A percentile compares a stretch with the other conserved stretches of the same genome.
These are phyloP conservation scores for Myrmecobius fasciatus DNA, from an alignment of 2,113 vertebrate species.

Conservation along the genomic window DNA sequence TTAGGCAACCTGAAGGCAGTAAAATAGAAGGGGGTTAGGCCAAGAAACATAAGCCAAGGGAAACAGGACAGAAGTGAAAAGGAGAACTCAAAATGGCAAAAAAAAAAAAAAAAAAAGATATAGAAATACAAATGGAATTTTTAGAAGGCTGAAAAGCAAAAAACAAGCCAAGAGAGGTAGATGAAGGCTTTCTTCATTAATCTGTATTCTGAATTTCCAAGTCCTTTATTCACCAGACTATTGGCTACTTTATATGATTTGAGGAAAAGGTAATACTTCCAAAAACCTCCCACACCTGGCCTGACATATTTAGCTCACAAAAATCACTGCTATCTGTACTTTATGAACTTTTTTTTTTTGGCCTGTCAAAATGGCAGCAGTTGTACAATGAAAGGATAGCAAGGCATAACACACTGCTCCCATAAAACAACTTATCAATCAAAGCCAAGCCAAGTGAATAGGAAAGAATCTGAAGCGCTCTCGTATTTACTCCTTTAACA, in stretches of 20 bases:
- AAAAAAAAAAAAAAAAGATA: constrained; percentile 50
- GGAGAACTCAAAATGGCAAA: constrained; percentile 43
- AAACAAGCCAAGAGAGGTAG: not conserved
- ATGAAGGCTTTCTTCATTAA: not conserved
- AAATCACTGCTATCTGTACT: constrained; percentile 40
- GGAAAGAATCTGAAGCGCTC: constrained; percentile 73
- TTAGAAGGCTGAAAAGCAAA: constrained; percentile 30
- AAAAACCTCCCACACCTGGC: constrained; percentile 23
- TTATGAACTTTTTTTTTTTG: constrained; percentile 60
- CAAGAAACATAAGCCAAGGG: constrained; percentile 56
- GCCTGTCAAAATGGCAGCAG: constrained; percentile 57
- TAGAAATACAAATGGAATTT: constrained; percentile 3
- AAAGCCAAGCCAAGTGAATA: constrained; percentile 78
- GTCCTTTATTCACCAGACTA: constrained; percentile 28
- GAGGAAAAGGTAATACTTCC: not conserved
- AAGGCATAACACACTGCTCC: constrained; percentile 39
- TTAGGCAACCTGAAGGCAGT: not conserved
- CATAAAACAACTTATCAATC: constrained; percentile 78
- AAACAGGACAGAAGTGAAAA: constrained; percentile 26
- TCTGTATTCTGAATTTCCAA: constrained; percentile 37
- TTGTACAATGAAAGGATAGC: constrained; percentile 67
- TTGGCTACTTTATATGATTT: not conserved
- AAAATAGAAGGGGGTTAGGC: not conserved
- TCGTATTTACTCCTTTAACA: constrained; percentile 76
- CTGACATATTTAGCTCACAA: constrained; percentile 33